These are phyloP conservation scores for Pseudomugil tenellus DNA, from an alignment of 2,797 vertebrate genomes.

Conservation along the genomic window DNA sequence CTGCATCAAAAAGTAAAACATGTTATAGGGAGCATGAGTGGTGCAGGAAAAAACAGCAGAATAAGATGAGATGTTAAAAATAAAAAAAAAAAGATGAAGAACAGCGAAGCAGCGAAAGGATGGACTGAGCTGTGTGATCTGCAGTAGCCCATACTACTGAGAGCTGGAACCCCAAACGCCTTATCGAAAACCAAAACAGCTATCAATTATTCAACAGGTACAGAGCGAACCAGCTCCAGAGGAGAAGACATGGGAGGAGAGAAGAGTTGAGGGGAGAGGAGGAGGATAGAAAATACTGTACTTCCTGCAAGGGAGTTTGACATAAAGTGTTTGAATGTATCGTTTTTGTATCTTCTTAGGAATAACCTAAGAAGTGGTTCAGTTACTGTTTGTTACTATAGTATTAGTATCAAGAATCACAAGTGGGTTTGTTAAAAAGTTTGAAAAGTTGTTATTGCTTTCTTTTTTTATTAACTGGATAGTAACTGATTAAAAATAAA, in stretches of 20 bases:
- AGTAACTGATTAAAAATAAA: no score
- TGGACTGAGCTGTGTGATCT: slow-evolving; percentile 58
- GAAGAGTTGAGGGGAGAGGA: slow-evolving; percentile 46
- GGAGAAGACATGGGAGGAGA: slow-evolving; percentile 68
- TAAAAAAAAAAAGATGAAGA: slow-evolving; percentile 16
- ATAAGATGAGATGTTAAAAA: slow-evolving; percentile 24
- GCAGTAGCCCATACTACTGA: slow-evolving; percentile 63
- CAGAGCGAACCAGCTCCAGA: slow-evolving; percentile 71
- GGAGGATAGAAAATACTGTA: slow-evolving; percentile 35
- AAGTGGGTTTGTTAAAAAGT: neutral
- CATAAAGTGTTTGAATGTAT: slow-evolving; percentile 41
- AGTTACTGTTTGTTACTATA: slow-evolving; percentile 18
- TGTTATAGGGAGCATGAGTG: slow-evolving; percentile 17
- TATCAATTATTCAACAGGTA: slow-evolving; percentile 84
- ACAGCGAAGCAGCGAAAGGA: slow-evolving; percentile 35
- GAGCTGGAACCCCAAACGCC: slow-evolving; percentile 72
- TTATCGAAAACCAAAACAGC: slow-evolving; percentile 81
- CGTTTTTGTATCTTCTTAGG: slow-evolving; percentile 20
- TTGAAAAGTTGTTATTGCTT: neutral
- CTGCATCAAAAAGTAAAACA: slow-evolving; percentile 17
- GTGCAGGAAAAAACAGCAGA: slow-evolving; percentile 32
- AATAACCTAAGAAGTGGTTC: slow-evolving; percentile 3
- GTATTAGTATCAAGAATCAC: slow-evolving; percentile 13
- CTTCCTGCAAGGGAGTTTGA: slow-evolving; percentile 40
- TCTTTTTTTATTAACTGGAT: no score